phyloP scores from a whole-genome alignment of 1,140 invertebrate genomes.

The Drosophila albomicans region DNA sequence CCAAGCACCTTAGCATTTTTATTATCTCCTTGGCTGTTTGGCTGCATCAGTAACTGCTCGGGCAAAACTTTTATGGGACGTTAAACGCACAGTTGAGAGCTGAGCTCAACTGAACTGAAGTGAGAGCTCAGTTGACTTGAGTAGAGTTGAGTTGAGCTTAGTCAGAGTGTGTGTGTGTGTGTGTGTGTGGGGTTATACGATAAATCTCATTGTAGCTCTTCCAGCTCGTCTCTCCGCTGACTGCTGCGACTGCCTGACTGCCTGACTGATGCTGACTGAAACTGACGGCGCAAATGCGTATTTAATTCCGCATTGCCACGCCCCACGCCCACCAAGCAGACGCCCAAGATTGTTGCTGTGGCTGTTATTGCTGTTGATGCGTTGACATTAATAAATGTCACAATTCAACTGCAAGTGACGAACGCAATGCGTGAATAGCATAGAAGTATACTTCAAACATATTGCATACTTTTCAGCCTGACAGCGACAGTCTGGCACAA shows the following conservation, averaged over 20 bases:
- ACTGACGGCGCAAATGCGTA: constrained; percentile 77
- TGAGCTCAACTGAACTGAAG: constrained; percentile 14
- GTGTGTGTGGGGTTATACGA: constrained; percentile 19
- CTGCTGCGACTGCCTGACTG: not conserved
- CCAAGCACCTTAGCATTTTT: constrained; percentile 76
- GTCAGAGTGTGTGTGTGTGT: no score
- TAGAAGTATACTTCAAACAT: constrained; percentile 41
- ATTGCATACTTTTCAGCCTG: constrained; percentile 53
- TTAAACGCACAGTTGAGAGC: constrained; percentile 49
- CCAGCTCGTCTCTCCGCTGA: constrained; percentile 6
- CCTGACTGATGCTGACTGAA: constrained; percentile 36
- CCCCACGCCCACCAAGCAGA: constrained; percentile 30
- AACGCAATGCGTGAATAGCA: constrained; percentile 24
- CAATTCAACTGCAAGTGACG: constrained; percentile 58
- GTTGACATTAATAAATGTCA: constrained; percentile 80
- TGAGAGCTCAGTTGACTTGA: constrained; percentile 24
- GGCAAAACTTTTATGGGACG: constrained; percentile 65
- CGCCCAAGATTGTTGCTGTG: constrained; percentile 9
- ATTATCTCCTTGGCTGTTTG: constrained; percentile 53
- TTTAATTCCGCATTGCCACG: constrained; percentile 72
- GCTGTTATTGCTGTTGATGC: constrained; percentile 57
- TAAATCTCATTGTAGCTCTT: constrained; percentile 43
- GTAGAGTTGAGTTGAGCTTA: not conserved
- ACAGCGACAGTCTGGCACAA: not conserved
- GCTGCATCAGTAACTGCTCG: constrained; percentile 21